These are phyloP conservation scores for Drosophila ironensis DNA, from an alignment of 1,140 invertebrate species.

Conservation along the genomic window DNA sequence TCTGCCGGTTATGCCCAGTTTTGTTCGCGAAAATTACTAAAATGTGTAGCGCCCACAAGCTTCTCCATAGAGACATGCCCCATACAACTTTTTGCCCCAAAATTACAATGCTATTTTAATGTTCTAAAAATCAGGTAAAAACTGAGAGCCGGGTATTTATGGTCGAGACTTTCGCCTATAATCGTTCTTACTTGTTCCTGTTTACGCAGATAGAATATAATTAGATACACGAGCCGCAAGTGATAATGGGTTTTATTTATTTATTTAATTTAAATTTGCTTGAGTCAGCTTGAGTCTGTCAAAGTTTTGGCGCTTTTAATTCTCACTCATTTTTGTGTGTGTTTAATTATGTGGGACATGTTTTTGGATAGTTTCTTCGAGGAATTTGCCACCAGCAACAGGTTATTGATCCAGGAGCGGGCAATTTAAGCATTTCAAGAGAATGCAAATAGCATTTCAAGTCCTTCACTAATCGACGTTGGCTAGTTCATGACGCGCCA, in stretches of 20 bases:
- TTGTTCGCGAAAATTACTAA: too few species aligned
- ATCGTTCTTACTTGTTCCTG: too few species aligned
- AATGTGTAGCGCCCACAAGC: too few species aligned
- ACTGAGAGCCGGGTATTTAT: too few species aligned
- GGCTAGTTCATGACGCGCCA: constrained; percentile 61
- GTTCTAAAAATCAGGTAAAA: too few species aligned
- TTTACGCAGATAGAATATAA: constrained; percentile 53
- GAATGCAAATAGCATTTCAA: constrained; percentile 32
- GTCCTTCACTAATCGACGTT: constrained; percentile 64
- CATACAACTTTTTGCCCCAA: too few species aligned
- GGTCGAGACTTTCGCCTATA: too few species aligned
- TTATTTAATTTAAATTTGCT: constrained; percentile 57
- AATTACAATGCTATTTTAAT: too few species aligned
- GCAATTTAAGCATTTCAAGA: constrained; percentile 13
- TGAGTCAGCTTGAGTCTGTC: too few species aligned
- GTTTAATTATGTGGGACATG: constrained; percentile 24
- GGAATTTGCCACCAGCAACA: constrained; percentile 33
- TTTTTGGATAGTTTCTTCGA: neutral
- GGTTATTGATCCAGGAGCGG: constrained; percentile 66
- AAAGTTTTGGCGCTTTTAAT: neutral
- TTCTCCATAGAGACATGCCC: too few species aligned
- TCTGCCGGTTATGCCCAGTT: too few species aligned
- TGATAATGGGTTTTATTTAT: constrained; percentile 78
- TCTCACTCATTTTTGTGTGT: constrained; percentile 4
- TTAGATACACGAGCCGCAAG: constrained; percentile 71